Evolutionary conservation across 2,113 vertebrate species (phyloP).

Genomic region (Elachura formosa): DNA sequence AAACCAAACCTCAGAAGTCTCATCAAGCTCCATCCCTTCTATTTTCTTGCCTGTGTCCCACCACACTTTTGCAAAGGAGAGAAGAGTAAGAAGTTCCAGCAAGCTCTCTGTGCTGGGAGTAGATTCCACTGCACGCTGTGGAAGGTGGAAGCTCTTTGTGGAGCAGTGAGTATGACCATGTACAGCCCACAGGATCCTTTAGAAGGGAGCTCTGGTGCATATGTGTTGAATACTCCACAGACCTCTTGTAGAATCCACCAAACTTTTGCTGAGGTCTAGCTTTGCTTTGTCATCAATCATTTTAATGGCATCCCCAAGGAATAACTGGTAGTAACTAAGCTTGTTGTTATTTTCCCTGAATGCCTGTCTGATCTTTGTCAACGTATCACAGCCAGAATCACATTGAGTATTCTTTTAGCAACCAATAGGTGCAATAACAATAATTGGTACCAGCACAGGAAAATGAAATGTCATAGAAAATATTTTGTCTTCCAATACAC

Average conservation of each 20-base stretch:
- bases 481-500: background rate
- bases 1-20: background rate
- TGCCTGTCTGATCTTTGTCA: background rate
- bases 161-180: background rate
- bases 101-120: background rate
- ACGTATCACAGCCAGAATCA: background rate
- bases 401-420: background rate
- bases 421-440: background rate
- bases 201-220: background rate
- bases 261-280: background rate
- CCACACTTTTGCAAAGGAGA: background rate
- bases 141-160: background rate
- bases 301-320: background rate
- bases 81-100: background rate
- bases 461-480: background rate
- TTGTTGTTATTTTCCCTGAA: background rate
- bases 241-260: background rate
- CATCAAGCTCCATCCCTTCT: background rate
- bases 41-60: background rate
- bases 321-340: background rate
- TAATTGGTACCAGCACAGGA: background rate
- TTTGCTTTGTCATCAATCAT: background rate
- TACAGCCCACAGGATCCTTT: background rate
- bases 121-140: background rate
- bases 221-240: background rate